phyloP scores from a whole-genome alignment of 2,888 invertebrate genomes.

The Agapostemon virescens region DNA sequence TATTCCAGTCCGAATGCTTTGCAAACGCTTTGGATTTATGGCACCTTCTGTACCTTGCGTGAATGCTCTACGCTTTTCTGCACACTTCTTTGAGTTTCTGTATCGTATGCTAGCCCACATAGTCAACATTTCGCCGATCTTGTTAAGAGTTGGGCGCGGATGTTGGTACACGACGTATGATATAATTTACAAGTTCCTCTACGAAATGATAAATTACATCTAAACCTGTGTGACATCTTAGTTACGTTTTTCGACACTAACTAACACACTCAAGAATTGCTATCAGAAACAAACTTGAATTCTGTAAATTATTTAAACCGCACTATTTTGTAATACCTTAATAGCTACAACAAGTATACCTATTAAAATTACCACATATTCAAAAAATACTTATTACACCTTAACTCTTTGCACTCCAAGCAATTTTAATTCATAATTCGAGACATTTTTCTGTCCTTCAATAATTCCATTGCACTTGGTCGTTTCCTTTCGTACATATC shows the following conservation, averaged over 20 bases:
- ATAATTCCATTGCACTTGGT: too few species aligned
- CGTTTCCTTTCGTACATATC: too few species aligned
- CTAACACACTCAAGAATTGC: neutral
- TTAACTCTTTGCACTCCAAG: too few species aligned
- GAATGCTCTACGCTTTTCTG: slow-evolving; percentile 23
- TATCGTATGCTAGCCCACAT: neutral
- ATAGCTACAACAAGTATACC: too few species aligned
- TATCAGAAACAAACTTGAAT: neutral
- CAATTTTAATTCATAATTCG: too few species aligned
- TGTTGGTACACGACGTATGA: neutral
- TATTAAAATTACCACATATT: neutral
- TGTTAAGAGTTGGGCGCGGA: slow-evolving; percentile 1
- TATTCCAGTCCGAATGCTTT: slow-evolving; percentile 59
- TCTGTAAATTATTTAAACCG: neutral
- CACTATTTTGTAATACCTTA: neutral
- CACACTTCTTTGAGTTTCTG: slow-evolving; percentile 19
- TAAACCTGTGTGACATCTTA: neutral
- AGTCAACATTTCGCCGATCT: slow-evolving; percentile 9
- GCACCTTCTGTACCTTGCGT: slow-evolving; percentile 50
- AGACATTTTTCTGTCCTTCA: too few species aligned
- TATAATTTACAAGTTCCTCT: slow-evolving; percentile 5
- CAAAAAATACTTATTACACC: neutral
- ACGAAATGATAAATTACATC: neutral
- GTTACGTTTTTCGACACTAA: neutral
- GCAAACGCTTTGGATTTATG: slow-evolving; percentile 63